Evolutionary conservation across 2,888 invertebrate species (phyloP), one percentile per base, ranked within the genome.

Genomic region (Nasonia oneida): DNA sequence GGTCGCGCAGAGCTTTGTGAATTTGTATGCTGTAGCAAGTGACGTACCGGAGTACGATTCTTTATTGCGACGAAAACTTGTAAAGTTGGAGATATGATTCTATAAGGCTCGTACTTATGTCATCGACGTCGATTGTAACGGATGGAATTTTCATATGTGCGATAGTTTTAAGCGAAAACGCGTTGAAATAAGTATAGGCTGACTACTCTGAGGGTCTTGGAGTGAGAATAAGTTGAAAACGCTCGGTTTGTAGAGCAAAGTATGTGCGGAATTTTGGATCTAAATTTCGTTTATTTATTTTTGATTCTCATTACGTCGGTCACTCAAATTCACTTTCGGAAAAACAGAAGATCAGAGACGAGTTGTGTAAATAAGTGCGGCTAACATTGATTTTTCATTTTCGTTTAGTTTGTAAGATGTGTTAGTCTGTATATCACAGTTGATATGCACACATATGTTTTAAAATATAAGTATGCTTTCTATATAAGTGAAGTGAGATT

Each of bases 301-400:
- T 14, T 3, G 23, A 5, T n/a, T n/a, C n/a, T 61, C 6, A 8
- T 23, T 57, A 57, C n/a, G 57, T 18, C n/a, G 57, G 4, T 67
- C 14, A 29, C 29, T 67, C 3, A 12, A 29, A 33, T 67, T 67
- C 29, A 29, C 67, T 67, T 29, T 67, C 15, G 12, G 29, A 15
- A 33, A 67, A 67, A 6, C 8, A 61, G 2, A 61, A 10, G 61
- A 4, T 14, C 29, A 67, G 12, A 12, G 29, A 4, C 67, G 67
- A 67, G 67, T 67, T 67, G 57, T 67, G 67, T 67, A 67, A 67
- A 67, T 67, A 67, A 12, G 15, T 33, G 47, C 12, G 67, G 67
- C 67, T 67, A 67, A 67, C 29, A 29, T 29, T 29, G 23, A 29
- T 67, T 67, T 67, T 67, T 67, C 64, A 29, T n/a, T 67, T 67